Base-by-base conservation (phyloP, 1,140 invertebrate genomes). In the Drosophila murphyi region DNA sequence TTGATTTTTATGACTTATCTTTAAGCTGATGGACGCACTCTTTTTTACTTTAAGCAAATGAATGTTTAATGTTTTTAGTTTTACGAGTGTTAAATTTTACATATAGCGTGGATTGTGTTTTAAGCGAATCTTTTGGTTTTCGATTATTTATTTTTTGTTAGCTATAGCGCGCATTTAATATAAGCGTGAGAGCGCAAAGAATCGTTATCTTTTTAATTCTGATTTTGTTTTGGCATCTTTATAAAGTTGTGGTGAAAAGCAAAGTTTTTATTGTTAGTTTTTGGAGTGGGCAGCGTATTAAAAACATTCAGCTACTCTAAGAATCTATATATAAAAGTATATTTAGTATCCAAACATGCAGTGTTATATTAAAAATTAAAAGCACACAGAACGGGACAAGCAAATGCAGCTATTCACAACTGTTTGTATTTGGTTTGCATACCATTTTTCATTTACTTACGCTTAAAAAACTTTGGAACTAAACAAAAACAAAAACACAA, bases 31-130 rank as follows among this genome's bases (percentile, higher is more conserved):
- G 20, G n/a, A 63, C 70, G 43, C 5, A 39, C 39, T 56, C 10
- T 31, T 29, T 48, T 50, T 61, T 41, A 41, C 35, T 69, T 72
- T 65, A 56, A 65, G 60, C 55, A 65, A 61, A 65, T 76, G 48
- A 61, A 50, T 65, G 5, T 55, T 52, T 76, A 57, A 34, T 62
- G 67, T 78, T 68, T 43, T 76, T 37, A 70, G 68, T 64, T 87
- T 71, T 73, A 50, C 54, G 51, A 50, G 80, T 88, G 73, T 87
- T 89, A 72, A 73, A 80, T 59, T 80, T 87, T 88, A 79, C 61
- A 74, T 83, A 88, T 78, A 88, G 85, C 83, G 80, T 89, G 83
- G 80, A 89, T 80, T 83, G 85, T 89, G 80, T 83, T 77, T 74
- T 55, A 45, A 69, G 62, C 79, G 65, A 88, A 79, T 70, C 70